These are phyloP conservation scores for Drosophila aff. DNA, from an alignment of 1,140 invertebrate genomes.

Conservation along the genomic window DNA sequence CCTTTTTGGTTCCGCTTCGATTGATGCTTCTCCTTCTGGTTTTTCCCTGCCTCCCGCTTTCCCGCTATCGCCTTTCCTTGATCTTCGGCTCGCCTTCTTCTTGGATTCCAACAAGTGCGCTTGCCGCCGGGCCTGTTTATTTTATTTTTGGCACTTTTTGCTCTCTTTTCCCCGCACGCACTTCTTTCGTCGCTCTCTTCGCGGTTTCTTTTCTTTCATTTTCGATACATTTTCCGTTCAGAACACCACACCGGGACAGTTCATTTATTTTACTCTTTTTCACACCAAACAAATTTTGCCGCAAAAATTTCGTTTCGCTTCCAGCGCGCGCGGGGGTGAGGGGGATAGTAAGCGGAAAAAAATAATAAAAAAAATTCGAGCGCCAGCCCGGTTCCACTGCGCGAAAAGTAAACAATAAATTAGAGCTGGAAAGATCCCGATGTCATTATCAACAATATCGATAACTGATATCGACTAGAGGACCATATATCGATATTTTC, in stretches of 20 bases:
- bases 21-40: slow-evolving; percentile 4
- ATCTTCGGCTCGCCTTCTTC: slow-evolving; percentile 10
- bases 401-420: slow-evolving; percentile 43
- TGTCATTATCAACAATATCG: background rate
- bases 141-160: slow-evolving; percentile 46
- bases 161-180: slow-evolving; percentile 45
- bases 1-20: slow-evolving; percentile 6
- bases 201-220: slow-evolving; percentile 48
- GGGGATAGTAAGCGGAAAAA: slow-evolving; percentile 17
- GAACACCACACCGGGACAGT: slow-evolving; percentile 10
- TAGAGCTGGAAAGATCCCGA: background rate
- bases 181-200: slow-evolving; percentile 43
- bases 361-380: slow-evolving; percentile 36
- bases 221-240: slow-evolving; percentile 36
- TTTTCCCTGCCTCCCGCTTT: slow-evolving; percentile 7
- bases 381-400: slow-evolving; percentile 39
- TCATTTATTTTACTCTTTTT: slow-evolving; percentile 6
- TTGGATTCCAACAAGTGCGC: slow-evolving; percentile 36
- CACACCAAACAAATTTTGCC: slow-evolving; percentile 16
- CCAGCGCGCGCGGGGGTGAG: slow-evolving; percentile 1
- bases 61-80: slow-evolving; percentile 8
- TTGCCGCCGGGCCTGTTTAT: slow-evolving; percentile 19
- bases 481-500: no score
- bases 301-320: slow-evolving; percentile 2
- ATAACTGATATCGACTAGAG: background rate